Evolutionary conservation across 2,888 invertebrate genomes (phyloP).

Genomic region (Drosophila mulleri): DNA sequence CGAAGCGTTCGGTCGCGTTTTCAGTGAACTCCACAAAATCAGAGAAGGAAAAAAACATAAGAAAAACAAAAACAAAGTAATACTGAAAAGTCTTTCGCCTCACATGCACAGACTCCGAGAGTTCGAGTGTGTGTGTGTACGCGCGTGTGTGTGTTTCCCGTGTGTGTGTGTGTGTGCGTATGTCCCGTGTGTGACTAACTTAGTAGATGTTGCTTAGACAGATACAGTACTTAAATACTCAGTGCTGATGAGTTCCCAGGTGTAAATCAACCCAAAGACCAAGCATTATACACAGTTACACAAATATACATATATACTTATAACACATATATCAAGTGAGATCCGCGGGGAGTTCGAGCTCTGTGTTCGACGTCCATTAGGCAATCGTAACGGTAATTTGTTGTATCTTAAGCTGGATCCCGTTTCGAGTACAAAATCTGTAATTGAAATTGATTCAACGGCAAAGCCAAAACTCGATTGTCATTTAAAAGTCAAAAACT

Average conservation of each 20-base stretch:
- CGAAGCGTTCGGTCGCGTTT: slow-evolving; percentile 71
- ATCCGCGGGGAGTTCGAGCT: slow-evolving; percentile 14
- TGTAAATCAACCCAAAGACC: slow-evolving; percentile 41
- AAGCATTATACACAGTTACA: neutral
- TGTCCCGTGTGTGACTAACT: slow-evolving; percentile 50
- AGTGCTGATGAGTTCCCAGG: slow-evolving; percentile 29
- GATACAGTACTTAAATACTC: slow-evolving; percentile 33
- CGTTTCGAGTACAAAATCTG: slow-evolving; percentile 69
- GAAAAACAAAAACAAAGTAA: slow-evolving; percentile 8
- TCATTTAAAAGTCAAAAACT: slow-evolving; percentile 68
- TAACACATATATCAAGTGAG: slow-evolving; percentile 3
- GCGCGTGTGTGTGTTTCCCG: slow-evolving; percentile 18
- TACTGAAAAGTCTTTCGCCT: slow-evolving; percentile 23
- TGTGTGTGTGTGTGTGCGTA: neutral
- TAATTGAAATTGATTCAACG: slow-evolving; percentile 67
- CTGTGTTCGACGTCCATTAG: slow-evolving; percentile 20
- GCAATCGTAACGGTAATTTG: slow-evolving; percentile 37
- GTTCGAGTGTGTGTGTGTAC: slow-evolving; percentile 6
- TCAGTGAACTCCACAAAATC: slow-evolving; percentile 21
- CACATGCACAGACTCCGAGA: slow-evolving; percentile 46
- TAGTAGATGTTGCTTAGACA: slow-evolving; percentile 41
- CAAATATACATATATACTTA: neutral
- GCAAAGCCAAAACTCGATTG: slow-evolving; percentile 30
- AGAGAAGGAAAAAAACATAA: neutral
- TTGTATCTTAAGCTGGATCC: slow-evolving; percentile 21